Evolutionary conservation across 2,888 invertebrate species (phyloP).

Genomic region (Thysanoteuthis rhombus): DNA sequence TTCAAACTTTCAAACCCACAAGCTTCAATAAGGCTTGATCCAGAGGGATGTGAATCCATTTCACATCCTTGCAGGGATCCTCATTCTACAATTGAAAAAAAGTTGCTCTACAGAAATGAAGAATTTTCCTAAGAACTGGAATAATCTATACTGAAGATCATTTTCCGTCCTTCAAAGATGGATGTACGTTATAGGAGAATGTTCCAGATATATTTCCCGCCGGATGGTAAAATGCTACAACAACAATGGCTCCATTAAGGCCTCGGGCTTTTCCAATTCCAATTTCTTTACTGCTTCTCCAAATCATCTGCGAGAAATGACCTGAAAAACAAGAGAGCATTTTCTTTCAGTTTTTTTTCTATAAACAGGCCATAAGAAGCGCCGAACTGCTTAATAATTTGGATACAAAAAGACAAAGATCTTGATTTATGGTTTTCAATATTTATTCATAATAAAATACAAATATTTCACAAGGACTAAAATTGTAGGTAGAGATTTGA

Average conservation of each 20-base stretch:
- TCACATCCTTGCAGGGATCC: not conserved
- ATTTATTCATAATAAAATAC: not conserved
- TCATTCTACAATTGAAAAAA: not conserved
- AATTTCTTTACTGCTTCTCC: conserved; percentile 14
- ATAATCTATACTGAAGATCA: not conserved
- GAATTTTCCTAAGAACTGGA: not conserved
- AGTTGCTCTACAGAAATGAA: not conserved
- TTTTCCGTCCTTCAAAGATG: not conserved
- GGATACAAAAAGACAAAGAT: not conserved
- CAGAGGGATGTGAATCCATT: too few species aligned
- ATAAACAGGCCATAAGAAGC: not conserved
- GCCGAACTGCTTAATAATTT: not conserved
- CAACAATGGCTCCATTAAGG: not conserved
- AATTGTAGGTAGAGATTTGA: too few species aligned
- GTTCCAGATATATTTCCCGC: not conserved
- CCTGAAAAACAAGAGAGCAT: not conserved
- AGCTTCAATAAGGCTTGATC: too few species aligned
- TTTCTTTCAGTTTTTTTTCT: not conserved
- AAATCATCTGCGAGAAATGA: conserved; percentile 13
- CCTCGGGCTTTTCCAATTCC: conserved; percentile 20
- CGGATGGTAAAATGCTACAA: not conserved
- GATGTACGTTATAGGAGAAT: not conserved
- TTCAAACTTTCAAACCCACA: too few species aligned
- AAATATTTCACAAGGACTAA: too few species aligned
- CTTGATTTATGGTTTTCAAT: not conserved